Evolutionary conservation across 1,140 invertebrate genomes (phyloP).

Genomic region (Druon quercuslanigerum): DNA sequence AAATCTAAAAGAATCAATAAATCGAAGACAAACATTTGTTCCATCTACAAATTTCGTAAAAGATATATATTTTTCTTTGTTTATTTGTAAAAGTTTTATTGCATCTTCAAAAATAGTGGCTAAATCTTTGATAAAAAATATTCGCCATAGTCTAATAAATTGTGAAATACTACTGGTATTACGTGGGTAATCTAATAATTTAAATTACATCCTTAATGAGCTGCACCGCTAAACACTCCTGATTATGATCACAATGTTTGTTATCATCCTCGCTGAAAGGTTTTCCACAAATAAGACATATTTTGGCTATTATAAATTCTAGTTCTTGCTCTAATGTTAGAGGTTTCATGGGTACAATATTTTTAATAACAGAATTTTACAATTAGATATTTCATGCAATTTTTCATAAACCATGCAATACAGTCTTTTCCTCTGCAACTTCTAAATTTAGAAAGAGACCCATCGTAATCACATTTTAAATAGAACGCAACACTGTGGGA

Average conservation of each 20-base stretch:
- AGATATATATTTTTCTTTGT: no score
- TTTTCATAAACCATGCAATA: not conserved
- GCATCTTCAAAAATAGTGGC: not conserved
- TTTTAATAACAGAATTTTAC: not conserved
- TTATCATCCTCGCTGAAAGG: not conserved
- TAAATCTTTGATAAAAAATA: not conserved
- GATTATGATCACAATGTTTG: no score
- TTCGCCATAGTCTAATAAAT: not conserved
- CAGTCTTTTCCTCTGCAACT: not conserved
- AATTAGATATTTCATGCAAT: not conserved
- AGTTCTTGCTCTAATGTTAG: not conserved
- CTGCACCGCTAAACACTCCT: no score
- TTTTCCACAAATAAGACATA: not conserved
- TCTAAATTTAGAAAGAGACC: not conserved
- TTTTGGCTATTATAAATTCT: not conserved
- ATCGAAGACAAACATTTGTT: no score
- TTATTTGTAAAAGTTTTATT: no score
- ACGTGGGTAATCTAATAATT: not conserved
- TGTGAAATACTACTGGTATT: not conserved
- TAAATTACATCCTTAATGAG: not conserved
- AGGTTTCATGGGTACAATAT: not conserved
- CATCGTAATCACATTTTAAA: constrained; percentile 54
- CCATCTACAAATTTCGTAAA: no score
- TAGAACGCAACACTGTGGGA: constrained; percentile 66
- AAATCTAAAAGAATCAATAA: no score